Evolutionary conservation across 2,797 vertebrate genomes (phyloP).

Genomic region (Bryconaethiops microstoma): DNA sequence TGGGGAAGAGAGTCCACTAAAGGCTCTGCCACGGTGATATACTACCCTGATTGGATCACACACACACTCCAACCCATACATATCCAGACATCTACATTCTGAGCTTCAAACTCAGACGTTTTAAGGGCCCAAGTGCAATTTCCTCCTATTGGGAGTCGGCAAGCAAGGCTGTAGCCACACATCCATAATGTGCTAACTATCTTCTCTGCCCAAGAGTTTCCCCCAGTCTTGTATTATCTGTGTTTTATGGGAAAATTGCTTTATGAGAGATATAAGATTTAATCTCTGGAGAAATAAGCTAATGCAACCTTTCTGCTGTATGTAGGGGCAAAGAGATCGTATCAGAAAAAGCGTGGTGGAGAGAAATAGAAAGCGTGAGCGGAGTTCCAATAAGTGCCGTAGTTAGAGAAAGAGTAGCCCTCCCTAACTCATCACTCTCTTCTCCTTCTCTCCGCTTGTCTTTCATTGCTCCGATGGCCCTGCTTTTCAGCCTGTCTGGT

Average conservation of each 20-base stretch:
- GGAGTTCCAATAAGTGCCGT: slow-evolving; percentile 60
- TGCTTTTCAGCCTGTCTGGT: slow-evolving; percentile 40
- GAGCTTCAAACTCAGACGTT: slow-evolving; percentile 26
- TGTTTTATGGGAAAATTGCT: slow-evolving; percentile 66
- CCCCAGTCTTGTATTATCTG: slow-evolving; percentile 60
- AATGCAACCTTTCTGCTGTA: slow-evolving; percentile 68
- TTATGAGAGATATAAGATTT: slow-evolving; percentile 65
- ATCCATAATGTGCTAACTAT: slow-evolving; percentile 60
- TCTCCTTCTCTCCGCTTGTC: slow-evolving; percentile 9
- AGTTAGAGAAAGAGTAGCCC: slow-evolving; percentile 21
- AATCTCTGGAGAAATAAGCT: slow-evolving; percentile 71
- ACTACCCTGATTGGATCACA: slow-evolving; percentile 51
- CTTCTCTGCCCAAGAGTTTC: slow-evolving; percentile 58
- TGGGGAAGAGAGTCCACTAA: slow-evolving; percentile 20
- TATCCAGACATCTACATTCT: slow-evolving; percentile 38
- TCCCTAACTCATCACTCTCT: slow-evolving; percentile 14
- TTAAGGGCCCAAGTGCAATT: slow-evolving; percentile 49
- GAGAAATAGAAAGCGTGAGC: slow-evolving; percentile 62
- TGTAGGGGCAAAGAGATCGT: slow-evolving; percentile 60
- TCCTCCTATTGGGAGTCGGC: slow-evolving; percentile 40
- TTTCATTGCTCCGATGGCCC: slow-evolving; percentile 21
- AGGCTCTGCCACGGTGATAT: slow-evolving; percentile 54
- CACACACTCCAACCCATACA: slow-evolving; percentile 39
- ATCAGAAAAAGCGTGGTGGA: slow-evolving; percentile 56
- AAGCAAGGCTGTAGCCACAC: slow-evolving; percentile 42